Evolutionary conservation across 1,140 invertebrate species (phyloP), one percentile per base, ranked within the genome.

Genomic region (Pogonomyrmex barbatus): DNA sequence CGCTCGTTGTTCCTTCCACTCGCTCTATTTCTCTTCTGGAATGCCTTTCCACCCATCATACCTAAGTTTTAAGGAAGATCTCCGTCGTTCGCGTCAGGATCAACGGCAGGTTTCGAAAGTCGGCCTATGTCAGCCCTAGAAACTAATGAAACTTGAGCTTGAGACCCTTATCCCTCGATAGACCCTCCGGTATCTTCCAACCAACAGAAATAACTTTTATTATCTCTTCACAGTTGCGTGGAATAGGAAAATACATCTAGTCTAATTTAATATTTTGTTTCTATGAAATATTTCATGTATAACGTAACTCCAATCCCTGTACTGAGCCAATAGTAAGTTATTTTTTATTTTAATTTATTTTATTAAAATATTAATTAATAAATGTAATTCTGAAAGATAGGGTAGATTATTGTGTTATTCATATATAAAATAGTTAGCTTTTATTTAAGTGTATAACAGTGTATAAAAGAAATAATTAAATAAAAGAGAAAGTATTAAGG

Each of bases 1-100:
- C 85, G 71, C 73, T 62, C 70, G 79, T 42, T 81, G 50, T 54
- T 65, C 79, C 63, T 75, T 76, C 56, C 36, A 60, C 84, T 71
- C 47, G 71, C 54, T 65, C 73, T 81, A 82, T 89, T 89, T 89
- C 78, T 36, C 36, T 47, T 1, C 47, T 70, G 62, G 10, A 50
- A 17, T 33, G 63, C 39, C 17, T 52, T 12, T 60, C 6, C 60
- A 30, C 54, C 62, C 62, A 3, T 58, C 71, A 12, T 50, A 77
- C 10, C 4, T 17, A 52, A 42, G 14, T 65, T 63, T 56, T 65
- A 63, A 78, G 62, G 60, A 54, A 4, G 50, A 73, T 75, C 56
- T 47, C 54, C 54, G 9, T 6, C 33, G 39, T 45, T 58, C 10
- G 30, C 30, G 8, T 78, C 75, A 14, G 39, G 17, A 50, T n/a